Conservation (phyloP, 2,113 vertebrate genomes). For the Varanus salvator region DNA sequence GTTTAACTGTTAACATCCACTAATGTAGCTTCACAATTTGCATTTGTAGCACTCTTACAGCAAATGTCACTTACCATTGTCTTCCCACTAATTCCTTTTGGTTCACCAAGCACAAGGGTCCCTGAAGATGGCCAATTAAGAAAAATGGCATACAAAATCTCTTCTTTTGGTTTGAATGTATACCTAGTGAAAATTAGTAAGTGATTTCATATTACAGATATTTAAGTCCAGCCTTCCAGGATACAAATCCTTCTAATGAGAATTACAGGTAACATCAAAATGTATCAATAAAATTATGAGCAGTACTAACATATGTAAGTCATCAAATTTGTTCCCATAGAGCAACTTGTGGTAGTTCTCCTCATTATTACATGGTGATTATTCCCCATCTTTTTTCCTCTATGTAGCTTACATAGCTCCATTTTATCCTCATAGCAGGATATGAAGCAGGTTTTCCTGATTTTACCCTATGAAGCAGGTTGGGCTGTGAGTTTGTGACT, state of each 20-base stretch:
- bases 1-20: not conserved
- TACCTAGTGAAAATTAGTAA: conserved; percentile 81
- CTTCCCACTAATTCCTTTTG: conserved; percentile 66
- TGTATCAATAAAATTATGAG: not conserved
- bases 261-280: not conserved
- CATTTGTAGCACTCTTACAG: not conserved
- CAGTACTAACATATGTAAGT: not conserved
- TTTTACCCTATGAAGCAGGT: no score
- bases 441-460: no score
- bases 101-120: conserved; percentile 81
- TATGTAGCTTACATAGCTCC: no score
- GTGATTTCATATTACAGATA: not conserved
- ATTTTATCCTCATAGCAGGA: no score
- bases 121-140: conserved; percentile 86
- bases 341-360: not conserved
- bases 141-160: conserved; percentile 84
- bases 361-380: no score
- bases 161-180: conserved; percentile 80
- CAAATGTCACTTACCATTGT: conserved; percentile 81
- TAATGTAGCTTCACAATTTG: not conserved
- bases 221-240: not conserved
- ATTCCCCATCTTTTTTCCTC: no score
- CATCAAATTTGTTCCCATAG: not conserved
- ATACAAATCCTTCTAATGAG: not conserved
- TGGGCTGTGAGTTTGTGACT: no score